Evolutionary conservation across 2,797 vertebrate genomes (phyloP).

Genomic region (Gambelia wislizenii): DNA sequence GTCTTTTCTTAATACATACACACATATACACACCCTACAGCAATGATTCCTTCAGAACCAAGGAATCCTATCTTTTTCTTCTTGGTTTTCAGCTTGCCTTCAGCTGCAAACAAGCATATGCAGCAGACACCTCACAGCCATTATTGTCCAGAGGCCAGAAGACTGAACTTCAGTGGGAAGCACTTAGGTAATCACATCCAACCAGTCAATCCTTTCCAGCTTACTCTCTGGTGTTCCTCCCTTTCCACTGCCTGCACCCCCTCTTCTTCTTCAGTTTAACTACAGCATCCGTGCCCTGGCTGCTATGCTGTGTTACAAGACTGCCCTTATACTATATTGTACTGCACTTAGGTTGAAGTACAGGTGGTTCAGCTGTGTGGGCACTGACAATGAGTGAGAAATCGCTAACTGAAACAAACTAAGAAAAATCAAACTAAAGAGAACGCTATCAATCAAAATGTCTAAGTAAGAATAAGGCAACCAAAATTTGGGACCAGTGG

Average conservation of each 20-base stretch:
- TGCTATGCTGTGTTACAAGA: not conserved
- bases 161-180: not conserved
- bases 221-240: not conserved
- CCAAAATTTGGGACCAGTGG: too few species aligned
- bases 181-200: not conserved
- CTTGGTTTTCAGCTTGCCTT: not conserved
- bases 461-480: too few species aligned
- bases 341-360: not conserved
- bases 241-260: not conserved
- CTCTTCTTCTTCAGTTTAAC: not conserved
- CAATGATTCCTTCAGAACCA: not conserved
- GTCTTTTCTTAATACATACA: not conserved
- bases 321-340: not conserved
- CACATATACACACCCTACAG: not conserved
- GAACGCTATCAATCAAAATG: too few species aligned
- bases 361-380: not conserved
- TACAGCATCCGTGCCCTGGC: too few species aligned
- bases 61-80: not conserved
- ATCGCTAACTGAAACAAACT: too few species aligned
- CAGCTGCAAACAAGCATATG: not conserved
- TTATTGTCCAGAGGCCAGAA: not conserved
- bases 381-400: not conserved
- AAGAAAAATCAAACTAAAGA: too few species aligned
- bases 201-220: not conserved
- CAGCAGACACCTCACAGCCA: too few species aligned